A percentile compares a stretch with the other conserved stretches of the same genome.
Evolutionary conservation across 1,140 invertebrate genomes (phyloP).

Genomic region (Bombus superbus): DNA sequence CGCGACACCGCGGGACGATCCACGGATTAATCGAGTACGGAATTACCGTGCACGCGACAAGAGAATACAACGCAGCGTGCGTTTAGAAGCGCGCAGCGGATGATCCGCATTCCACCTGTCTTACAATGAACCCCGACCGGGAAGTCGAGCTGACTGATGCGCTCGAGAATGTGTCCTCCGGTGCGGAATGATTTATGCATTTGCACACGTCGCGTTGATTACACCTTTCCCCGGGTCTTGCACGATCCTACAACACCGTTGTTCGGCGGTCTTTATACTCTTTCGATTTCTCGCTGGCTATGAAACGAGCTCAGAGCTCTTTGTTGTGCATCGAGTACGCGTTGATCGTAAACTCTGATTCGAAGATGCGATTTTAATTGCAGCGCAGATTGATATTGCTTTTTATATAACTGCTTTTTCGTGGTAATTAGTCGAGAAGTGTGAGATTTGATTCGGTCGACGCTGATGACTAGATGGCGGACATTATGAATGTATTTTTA

Average conservation of each 20-base stretch:
- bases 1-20: not conserved
- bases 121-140: conserved; percentile 33
- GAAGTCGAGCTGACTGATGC: conserved; percentile 24
- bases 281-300: not conserved
- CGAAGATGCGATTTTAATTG: not conserved
- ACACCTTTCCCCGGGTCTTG: not conserved
- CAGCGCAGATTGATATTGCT: not conserved
- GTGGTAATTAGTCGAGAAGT: not conserved
- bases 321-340: too few relatives aligned
- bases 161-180: conserved; percentile 23
- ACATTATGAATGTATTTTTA: not conserved
- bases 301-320: too few relatives aligned
- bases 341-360: too few relatives aligned
- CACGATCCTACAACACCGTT: not conserved
- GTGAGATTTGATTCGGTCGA: not conserved
- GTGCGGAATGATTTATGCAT: conserved; percentile 45
- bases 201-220: conserved; percentile 19
- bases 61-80: not conserved
- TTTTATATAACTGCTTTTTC: not conserved
- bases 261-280: too few relatives aligned
- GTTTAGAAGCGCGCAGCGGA: conserved; percentile 22
- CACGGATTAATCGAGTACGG: conserved; percentile 40
- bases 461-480: not conserved
- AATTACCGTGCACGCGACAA: conserved; percentile 5
- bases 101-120: conserved; percentile 31